Conservation (phyloP, 2,797 vertebrate species). For the Heliangelus exortis region DNA sequence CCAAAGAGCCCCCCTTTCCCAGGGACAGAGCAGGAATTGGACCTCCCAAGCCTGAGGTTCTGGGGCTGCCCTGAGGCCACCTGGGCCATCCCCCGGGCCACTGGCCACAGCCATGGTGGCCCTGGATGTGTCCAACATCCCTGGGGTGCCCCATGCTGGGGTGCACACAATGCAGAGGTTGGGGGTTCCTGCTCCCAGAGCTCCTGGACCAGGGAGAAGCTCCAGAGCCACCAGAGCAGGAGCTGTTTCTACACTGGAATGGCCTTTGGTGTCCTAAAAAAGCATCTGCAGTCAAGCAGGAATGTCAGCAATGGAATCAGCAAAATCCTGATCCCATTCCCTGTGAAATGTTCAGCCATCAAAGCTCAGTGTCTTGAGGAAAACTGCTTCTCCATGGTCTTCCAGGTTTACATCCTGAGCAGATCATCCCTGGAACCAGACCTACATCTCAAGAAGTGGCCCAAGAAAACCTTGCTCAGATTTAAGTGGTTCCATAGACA, state of each 20-base stretch:
- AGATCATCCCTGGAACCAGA: too few species aligned
- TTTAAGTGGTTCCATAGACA: too few species aligned
- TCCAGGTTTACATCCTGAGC: too few species aligned
- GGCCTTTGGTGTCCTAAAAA: background rate
- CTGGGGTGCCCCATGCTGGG: background rate
- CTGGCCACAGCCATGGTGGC: fast-evolving
- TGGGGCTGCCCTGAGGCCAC: background rate
- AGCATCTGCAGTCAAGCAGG: too few species aligned
- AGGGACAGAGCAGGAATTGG: background rate
- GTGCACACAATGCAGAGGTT: fast-evolving
- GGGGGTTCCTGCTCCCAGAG: background rate
- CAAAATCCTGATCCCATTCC: too few species aligned
- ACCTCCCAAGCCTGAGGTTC: background rate
- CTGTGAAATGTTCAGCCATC: too few species aligned
- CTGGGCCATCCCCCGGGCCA: background rate
- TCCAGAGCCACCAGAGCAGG: background rate
- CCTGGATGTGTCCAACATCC: background rate
- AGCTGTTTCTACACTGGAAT: background rate
- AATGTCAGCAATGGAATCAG: too few species aligned
- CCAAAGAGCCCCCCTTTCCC: background rate
- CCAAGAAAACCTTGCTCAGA: too few species aligned
- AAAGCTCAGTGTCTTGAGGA: too few species aligned
- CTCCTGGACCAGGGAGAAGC: background rate
- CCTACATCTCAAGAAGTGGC: too few species aligned
- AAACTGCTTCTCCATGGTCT: too few species aligned